These are phyloP conservation scores for Diglossa brunneiventris DNA, from an alignment of 2,113 vertebrate species.

Conservation along the genomic window DNA sequence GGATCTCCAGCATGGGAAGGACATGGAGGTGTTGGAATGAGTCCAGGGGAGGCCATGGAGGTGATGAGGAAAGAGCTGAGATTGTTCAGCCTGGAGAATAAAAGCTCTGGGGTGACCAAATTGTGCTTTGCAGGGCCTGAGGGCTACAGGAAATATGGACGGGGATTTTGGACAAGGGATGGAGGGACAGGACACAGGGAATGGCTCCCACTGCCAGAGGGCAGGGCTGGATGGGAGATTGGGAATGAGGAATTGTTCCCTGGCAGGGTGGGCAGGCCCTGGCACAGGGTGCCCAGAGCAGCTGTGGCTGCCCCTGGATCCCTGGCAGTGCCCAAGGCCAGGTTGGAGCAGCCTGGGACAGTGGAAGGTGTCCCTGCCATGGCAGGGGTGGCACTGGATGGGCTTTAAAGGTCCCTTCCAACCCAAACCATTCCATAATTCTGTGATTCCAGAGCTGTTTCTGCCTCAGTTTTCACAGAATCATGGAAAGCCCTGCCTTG, in stretches of 20 bases:
- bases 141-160: background rate
- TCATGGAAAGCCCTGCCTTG: background rate
- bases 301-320: background rate
- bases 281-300: background rate
- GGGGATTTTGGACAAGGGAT: background rate
- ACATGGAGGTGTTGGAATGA: background rate
- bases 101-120: background rate
- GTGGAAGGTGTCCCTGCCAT: background rate
- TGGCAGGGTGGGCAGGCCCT: background rate
- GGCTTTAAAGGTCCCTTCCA: fast-evolving
- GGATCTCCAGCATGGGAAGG: too few species aligned
- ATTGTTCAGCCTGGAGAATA: background rate
- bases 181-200: fast-evolving
- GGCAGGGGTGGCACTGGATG: background rate
- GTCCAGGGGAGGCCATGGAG: too few species aligned
- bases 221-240: background rate
- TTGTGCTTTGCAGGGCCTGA: background rate
- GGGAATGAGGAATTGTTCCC: background rate
- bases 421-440: background rate
- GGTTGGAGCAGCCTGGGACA: background rate
- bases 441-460: background rate
- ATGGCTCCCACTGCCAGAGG: background rate
- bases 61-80: background rate
- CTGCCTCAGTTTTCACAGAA: background rate
- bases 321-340: background rate